Base-by-base conservation (phyloP, 53 echinoderm and acorn worm genomes). In the Glandiceps talaboti region DNA sequence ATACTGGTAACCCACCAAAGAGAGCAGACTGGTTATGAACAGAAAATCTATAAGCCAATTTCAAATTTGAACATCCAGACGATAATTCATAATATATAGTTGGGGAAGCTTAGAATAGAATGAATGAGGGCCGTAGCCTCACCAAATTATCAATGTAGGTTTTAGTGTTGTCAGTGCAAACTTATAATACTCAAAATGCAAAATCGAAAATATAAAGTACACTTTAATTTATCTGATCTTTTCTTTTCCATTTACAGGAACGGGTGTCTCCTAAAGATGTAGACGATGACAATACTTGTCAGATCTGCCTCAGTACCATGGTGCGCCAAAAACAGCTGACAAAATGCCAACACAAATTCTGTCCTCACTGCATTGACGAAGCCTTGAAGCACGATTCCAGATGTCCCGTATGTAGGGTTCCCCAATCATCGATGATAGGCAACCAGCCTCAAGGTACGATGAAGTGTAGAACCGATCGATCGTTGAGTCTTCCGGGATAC, bases 311-410 rank as follows among this genome's bases (percentile, higher is more conserved):
- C 1, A 25, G 20, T 1, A 79, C 29, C 45, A 12, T 33, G 0
- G 33, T 33, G 0, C 33, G n/a, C 30, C 74, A 74, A 30, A 75
- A 25, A 29, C 28, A 26, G 79, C 64, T 28, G 28, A 29, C 82
- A 25, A 33, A n/a, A 28, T 86, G 87, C 33, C 33, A 75, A 31
- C 87, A 86, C 76, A 27, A 73, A 30, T 86, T 86, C 45, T 86
- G 86, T 74, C 73, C 27, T 1, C 20, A 29, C 74, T 86, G 82
- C 76, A 82, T 83, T 27, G 79, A 80, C 0, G 0, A 79, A 76
- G 73, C 73, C 0, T 30, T 86, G 10, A 27, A 75, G 32, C 33
- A 0, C 0, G 1, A 75, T 28, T 79, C 78, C 33, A 82, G 6
- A 25, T 86, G 87, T 33, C 87, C 87, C 12, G 26, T 83, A 1